Conservation (phyloP, 2,797 vertebrate species). For the Distichodus sexfasciatus region DNA sequence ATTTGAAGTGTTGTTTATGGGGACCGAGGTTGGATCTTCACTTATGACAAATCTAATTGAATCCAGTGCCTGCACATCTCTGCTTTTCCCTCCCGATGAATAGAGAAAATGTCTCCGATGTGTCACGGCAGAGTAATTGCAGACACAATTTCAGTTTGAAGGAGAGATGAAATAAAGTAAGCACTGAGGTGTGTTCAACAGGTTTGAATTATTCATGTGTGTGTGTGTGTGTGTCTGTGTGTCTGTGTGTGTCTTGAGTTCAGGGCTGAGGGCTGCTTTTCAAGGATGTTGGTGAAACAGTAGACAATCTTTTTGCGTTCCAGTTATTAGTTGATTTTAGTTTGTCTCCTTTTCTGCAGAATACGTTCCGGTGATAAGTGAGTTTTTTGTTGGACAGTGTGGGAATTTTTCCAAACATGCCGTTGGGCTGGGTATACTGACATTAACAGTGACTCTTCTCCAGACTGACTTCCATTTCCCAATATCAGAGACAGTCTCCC, state of each 20-base stretch:
- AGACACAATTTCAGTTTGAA: slow-evolving; percentile 1
- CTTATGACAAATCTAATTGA: not conserved
- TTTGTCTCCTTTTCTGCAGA: no score
- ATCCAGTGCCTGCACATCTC: not conserved
- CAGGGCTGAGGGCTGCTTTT: not conserved
- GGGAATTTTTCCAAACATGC: no score
- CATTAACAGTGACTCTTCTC: no score
- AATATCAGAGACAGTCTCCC: no score
- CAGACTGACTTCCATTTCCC: no score
- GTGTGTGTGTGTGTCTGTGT: not conserved
- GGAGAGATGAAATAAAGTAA: slow-evolving; percentile 18
- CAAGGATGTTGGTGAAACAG: not conserved
- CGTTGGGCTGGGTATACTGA: no score
- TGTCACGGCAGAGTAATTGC: slow-evolving; percentile 13
- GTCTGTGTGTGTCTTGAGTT: not conserved
- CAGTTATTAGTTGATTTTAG: not conserved
- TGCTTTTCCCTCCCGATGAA: not conserved
- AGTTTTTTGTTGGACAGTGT: no score
- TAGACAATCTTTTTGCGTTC: not conserved
- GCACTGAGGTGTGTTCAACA: slow-evolving; percentile 4
- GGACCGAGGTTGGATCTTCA: not conserved
- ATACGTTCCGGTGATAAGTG: no score
- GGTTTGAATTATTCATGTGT: slow-evolving; percentile 20
- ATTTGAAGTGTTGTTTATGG: not conserved
- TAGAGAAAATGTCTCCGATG: not conserved